Evolutionary conservation across 2,888 invertebrate species (phyloP).

Genomic region (Lissonota sp.): DNA sequence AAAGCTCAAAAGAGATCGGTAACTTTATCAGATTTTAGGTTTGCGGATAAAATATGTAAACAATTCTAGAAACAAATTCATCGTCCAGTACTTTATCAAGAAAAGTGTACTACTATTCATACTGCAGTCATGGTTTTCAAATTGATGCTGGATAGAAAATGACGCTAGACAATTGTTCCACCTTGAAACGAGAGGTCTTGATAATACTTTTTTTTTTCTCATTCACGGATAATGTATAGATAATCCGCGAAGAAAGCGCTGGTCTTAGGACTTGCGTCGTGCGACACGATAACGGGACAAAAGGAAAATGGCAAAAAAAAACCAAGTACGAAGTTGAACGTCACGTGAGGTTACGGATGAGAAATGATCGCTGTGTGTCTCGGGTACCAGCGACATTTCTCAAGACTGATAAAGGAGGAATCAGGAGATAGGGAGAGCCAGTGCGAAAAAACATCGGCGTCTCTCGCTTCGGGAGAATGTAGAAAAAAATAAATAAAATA

Average conservation of each 20-base stretch:
- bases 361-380: conserved; percentile 60
- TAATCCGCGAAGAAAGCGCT: conserved; percentile 11
- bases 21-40: no score
- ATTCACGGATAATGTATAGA: not conserved
- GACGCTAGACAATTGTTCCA: no score
- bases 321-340: conserved; percentile 14
- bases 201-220: no score
- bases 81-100: no score
- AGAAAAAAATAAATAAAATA: conserved; percentile 27
- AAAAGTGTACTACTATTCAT: no score
- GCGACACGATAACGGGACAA: conserved; percentile 19
- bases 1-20: no score
- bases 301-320: conserved; percentile 38
- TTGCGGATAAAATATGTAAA: no score
- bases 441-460: conserved; percentile 29
- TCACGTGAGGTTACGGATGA: conserved; percentile 60
- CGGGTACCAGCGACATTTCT: conserved; percentile 45
- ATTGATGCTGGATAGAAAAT: no score
- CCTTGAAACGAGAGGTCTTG: no score
- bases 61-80: no score
- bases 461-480: conserved; percentile 4
- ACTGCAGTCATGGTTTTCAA: no score
- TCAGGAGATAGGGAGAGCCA: no score
- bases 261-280: not conserved
- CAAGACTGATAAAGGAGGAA: conserved; percentile 41